Base-by-base conservation (phyloP, 2,113 vertebrate species). In the Pseudorhombus dupliciocellatus region DNA sequence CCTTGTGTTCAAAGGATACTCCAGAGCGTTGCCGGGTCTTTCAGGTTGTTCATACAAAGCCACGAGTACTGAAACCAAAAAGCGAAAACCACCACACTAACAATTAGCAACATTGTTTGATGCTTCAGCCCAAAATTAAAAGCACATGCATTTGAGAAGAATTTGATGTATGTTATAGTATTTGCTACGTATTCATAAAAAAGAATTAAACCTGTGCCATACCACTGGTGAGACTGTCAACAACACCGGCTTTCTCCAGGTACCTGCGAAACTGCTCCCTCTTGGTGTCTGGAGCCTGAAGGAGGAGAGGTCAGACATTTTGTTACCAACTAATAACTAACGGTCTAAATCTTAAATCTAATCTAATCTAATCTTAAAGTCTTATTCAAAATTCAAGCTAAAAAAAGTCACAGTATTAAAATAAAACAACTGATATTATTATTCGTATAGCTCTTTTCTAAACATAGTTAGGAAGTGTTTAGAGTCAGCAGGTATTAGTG, bases 191-290 rank as follows among this genome's bases (percentile, higher is more conserved):
- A 37, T 34, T 34, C 8, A 9, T 1, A 1, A 8, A 26, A 6
- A 46, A 5, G 28, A 20, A 15, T 34, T 22, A 56, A 55, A 48
- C 4, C 40, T 6, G 20, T 4, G 0, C 4, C 89, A 81, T 89
- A 99, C 97, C 96, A 84, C 95, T 97, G 30, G 96, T 98, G 59
- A 99, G 94, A 61, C 93, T 95, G 73, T 98, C 96, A 81, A 98
- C 91, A 53, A 98, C 95, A 20, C 97, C 96, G 4, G 94, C 94
- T 89, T 96, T 98, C 91, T 98, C 97, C 92, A 99, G 80, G 87
- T 99, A 99, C 75, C 96, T 95, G 79, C 97, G 93, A 87, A 98
- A 98, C 91, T 97, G 95, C 87, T 99, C 97, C 71, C 95, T 93
- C 89, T 96, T 97, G 48, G 94, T 93, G 88, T 97, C 96, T 48